Evolutionary conservation across 2,888 invertebrate species (phyloP), one percentile per base, ranked within the genome.

Genomic region (Iphiclides podalirius): DNA sequence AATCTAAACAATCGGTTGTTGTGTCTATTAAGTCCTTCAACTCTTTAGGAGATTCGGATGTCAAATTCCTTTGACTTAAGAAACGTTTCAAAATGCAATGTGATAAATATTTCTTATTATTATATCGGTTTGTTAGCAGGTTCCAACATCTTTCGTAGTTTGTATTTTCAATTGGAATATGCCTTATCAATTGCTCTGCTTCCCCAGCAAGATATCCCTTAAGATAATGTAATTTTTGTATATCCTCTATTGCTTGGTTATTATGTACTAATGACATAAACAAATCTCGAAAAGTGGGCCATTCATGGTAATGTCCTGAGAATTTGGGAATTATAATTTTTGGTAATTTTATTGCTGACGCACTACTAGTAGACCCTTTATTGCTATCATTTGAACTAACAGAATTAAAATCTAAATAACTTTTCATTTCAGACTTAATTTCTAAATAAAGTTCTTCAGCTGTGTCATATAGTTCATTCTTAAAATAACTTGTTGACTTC

Each of bases 161-260:
- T 11, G 17, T 46, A 6, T 40, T 33, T 3, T 53, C 57, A 14
- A 58, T 35, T 1, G 57, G 45, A 12, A 54, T 52, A 14, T 59
- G 55, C n/a, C 55, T 45, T 14, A 61, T 42, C 6, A 57, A 17
- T 16, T 56, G 54, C 15, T 61, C 58, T n/a, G 61, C 58, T 37
- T 61, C 59, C 13, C 57, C 57, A 15, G 36, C 14, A 1, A 61
- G 15, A 38, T 52, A 39, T 11, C 44, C 47, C 33, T 62, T 62
- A n/a, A 60, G 34, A 41, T 62, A 60, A 36, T 58, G 55, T 7
- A 61, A 23, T 41, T 55, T 54, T 49, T 61, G 57, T 4, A 58
- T 56, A 33, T 57, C 40, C 17, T 54, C 52, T 8, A 60, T 34
- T 4, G 33, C 34, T 7, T 14, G 9, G 33, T 59, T 58, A 11